phyloP scores from a whole-genome alignment of 2,888 invertebrate genomes.

The Torymus tubicola region DNA sequence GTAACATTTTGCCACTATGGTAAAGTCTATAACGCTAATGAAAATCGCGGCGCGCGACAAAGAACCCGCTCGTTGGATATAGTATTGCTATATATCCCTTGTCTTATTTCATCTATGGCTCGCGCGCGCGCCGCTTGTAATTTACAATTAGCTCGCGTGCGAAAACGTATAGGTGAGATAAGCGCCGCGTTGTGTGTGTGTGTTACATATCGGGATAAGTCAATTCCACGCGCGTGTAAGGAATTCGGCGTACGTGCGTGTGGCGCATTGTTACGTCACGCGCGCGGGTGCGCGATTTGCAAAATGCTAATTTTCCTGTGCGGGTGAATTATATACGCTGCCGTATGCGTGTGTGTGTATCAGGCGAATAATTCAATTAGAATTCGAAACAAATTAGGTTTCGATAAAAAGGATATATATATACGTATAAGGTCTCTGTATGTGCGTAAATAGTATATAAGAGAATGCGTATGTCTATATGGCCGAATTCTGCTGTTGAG shows the following conservation, averaged over 20 bases:
- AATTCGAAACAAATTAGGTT: conserved; percentile 34
- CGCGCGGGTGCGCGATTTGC: no score
- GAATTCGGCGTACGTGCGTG: no score
- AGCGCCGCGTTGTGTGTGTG: no score
- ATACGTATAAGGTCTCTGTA: no score
- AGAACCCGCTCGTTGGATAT: no score
- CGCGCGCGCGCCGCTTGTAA: conserved; percentile 8
- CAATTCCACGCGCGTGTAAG: no score
- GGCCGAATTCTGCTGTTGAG: neutral
- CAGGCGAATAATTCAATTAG: conserved; percentile 1
- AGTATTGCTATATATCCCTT: conserved; percentile 24
- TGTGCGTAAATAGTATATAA: no score
- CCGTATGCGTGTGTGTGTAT: neutral
- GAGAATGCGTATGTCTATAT: neutral
- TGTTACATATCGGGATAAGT: no score
- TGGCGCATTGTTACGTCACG: no score
- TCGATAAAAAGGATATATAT: neutral
- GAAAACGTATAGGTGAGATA: neutral
- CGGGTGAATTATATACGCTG: neutral
- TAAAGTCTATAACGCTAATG: no score
- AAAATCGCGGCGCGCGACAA: no score
- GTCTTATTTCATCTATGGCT: neutral
- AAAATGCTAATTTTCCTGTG: neutral
- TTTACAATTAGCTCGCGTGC: conserved; percentile 28
- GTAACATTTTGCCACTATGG: no score